These are phyloP conservation scores for Chondrosia reniformis DNA, from an alignment of 37 sponge, comb jelly and placozoan species.

Conservation along the genomic window DNA sequence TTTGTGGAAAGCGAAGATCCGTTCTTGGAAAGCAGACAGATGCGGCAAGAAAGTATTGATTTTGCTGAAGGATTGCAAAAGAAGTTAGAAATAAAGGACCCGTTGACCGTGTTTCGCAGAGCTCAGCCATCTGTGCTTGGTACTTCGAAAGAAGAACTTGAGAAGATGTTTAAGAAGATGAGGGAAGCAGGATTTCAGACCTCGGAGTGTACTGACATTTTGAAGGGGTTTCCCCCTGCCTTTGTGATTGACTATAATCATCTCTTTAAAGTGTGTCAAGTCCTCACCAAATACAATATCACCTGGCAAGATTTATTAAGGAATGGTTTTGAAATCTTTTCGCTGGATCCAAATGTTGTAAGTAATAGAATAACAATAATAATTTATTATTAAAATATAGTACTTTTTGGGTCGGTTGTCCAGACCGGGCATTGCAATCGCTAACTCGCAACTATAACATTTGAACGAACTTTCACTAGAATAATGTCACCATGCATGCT, in stretches of 20 bases:
- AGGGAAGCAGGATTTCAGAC: not conserved
- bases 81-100: not conserved
- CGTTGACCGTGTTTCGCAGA: not conserved
- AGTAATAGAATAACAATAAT: too few relatives aligned
- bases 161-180: not conserved
- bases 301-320: not conserved
- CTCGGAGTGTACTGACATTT: not conserved
- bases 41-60: not conserved
- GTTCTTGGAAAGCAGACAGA: too few relatives aligned
- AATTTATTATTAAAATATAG: too few relatives aligned
- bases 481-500: too few relatives aligned
- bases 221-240: not conserved
- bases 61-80: not conserved
- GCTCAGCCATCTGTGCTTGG: not conserved
- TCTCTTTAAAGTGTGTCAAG: not conserved
- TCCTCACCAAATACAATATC: not conserved
- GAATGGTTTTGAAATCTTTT: not conserved
- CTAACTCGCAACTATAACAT: too few relatives aligned
- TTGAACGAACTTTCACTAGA: too few relatives aligned
- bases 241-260: not conserved
- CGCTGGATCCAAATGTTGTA: not conserved
- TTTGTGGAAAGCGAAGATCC: too few relatives aligned
- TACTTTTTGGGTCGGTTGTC: too few relatives aligned
- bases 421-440: too few relatives aligned
- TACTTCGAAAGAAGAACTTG: not conserved